These are phyloP conservation scores for Pseudococcus longispinus DNA, from an alignment of 2,888 invertebrate genomes.

Conservation along the genomic window DNA sequence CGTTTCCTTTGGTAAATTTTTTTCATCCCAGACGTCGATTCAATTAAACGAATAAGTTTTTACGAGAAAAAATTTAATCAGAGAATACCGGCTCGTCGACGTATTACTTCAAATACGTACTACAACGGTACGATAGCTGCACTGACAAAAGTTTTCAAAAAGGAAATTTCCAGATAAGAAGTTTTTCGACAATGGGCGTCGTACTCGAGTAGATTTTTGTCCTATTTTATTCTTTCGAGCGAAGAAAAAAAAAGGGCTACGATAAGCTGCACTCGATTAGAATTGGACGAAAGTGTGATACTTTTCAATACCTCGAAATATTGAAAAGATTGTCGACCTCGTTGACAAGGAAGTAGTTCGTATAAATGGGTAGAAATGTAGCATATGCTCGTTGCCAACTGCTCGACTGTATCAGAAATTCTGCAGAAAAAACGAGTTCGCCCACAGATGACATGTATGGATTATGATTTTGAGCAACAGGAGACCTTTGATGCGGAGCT, in stretches of 20 bases:
- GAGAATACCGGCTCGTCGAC: neutral
- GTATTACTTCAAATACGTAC: neutral
- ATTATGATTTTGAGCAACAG: neutral
- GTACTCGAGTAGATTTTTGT: neutral
- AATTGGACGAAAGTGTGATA: neutral
- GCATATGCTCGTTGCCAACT: neutral
- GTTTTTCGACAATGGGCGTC: neutral
- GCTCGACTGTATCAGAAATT: neutral
- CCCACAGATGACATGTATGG: neutral
- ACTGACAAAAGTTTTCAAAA: neutral
- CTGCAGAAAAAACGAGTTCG: neutral
- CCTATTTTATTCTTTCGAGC: neutral
- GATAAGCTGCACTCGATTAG: neutral
- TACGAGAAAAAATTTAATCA: neutral
- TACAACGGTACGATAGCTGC: neutral
- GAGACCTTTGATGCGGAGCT: neutral
- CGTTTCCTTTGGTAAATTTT: neutral
- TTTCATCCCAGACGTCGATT: neutral
- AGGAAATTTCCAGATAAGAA: neutral
- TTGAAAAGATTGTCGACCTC: slow-evolving; percentile 4
- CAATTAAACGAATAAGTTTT: slow-evolving; percentile 4
- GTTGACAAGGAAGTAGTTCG: neutral
- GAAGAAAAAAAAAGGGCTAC: neutral
- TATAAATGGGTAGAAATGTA: neutral
- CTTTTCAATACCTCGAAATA: neutral